Percentiles rank a stretch among this genome's conserved stretches.
These are phyloP conservation scores for Eurois occulta DNA, from an alignment of 2,888 invertebrate genomes.

Conservation along the genomic window DNA sequence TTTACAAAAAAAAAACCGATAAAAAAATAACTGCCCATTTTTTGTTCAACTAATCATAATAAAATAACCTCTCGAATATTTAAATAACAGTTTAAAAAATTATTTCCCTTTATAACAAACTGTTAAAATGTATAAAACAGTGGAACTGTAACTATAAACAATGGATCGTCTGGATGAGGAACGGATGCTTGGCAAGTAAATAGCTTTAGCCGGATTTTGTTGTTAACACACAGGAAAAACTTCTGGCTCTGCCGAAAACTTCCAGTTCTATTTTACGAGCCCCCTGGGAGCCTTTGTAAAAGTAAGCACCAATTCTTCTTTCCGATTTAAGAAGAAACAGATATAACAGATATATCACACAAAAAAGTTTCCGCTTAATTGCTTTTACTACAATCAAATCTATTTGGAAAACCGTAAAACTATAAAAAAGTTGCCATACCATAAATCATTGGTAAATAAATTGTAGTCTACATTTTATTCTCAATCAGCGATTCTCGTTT, in stretches of 20 bases:
- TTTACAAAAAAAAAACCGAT: too few relatives aligned
- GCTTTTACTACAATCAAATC: conserved; percentile 13
- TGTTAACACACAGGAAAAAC: not conserved
- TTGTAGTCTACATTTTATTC: conserved; percentile 51
- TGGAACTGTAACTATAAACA: not conserved
- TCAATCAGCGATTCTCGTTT: conserved; percentile 48
- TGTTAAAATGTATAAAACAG: not conserved
- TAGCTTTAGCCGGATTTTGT: not conserved
- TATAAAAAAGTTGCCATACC: conserved; percentile 30
- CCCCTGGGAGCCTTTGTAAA: conserved; percentile 19
- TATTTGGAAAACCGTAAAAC: conserved; percentile 37
- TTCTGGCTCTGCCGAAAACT: conserved; percentile 15
- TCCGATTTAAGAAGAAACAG: not conserved
- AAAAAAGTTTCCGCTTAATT: conserved; percentile 34
- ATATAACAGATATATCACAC: not conserved
- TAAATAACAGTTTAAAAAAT: too few relatives aligned
- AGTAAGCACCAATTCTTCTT: conserved; percentile 28
- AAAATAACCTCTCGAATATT: too few relatives aligned
- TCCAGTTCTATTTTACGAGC: conserved; percentile 25
- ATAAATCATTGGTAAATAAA: conserved; percentile 59
- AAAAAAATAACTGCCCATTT: too few relatives aligned
- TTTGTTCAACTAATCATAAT: too few relatives aligned
- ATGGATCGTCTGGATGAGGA: not conserved
- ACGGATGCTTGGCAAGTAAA: not conserved
- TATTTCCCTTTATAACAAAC: not conserved